A percentile compares a stretch with the other conserved stretches of the same genome.
These are phyloP conservation scores for Apocheima hispidaria DNA, from an alignment of 2,888 invertebrate species.

Conservation along the genomic window DNA sequence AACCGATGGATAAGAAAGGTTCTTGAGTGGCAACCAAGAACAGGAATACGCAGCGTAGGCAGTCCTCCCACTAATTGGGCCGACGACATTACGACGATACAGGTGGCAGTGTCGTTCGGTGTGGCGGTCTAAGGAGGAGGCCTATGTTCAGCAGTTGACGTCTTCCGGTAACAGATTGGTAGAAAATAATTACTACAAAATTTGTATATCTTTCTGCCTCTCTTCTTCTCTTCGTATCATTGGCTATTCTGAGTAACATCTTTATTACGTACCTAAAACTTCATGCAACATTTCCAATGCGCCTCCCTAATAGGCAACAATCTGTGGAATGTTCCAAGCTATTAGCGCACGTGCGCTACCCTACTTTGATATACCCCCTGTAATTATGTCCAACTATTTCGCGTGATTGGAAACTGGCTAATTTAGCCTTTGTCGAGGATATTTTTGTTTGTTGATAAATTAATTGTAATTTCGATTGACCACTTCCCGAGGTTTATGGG, in stretches of 20 bases:
- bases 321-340: slow-evolving; percentile 61
- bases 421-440: slow-evolving; percentile 39
- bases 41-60: too few relatives aligned
- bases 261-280: not conserved
- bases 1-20: too few relatives aligned
- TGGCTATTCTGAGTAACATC: not conserved
- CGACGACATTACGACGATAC: too few relatives aligned
- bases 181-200: too few relatives aligned
- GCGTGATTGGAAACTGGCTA: slow-evolving; percentile 46
- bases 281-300: slow-evolving; percentile 7
- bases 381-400: slow-evolving; percentile 57
- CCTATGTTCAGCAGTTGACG: too few relatives aligned
- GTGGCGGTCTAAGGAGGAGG: too few relatives aligned
- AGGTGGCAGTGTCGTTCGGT: too few relatives aligned
- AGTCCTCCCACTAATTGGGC: too few relatives aligned
- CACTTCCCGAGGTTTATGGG: slow-evolving; percentile 24
- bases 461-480: slow-evolving; percentile 27
- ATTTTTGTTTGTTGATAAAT: slow-evolving; percentile 38
- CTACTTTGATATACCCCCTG: slow-evolving; percentile 58
- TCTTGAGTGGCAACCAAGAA: too few relatives aligned
- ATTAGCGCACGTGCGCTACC: slow-evolving; percentile 43
- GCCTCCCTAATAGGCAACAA: slow-evolving; percentile 43
- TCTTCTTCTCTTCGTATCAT: too few relatives aligned
- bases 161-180: too few relatives aligned
- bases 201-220: too few relatives aligned